These are phyloP conservation scores for Cepaea hortensis DNA, from an alignment of 2,888 invertebrate genomes.

Conservation along the genomic window DNA sequence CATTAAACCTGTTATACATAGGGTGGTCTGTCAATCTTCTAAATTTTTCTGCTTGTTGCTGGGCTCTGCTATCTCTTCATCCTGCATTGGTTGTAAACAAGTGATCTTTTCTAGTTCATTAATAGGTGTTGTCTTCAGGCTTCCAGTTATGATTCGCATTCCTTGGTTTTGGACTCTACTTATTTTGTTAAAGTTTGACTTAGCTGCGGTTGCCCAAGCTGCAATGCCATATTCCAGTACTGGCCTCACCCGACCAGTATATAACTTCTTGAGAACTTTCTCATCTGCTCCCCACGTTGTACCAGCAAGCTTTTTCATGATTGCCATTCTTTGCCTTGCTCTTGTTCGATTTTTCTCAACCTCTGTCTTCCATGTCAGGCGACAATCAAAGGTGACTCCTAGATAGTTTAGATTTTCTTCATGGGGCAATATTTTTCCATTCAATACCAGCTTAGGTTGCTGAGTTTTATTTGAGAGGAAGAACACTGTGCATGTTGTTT, in stretches of 20 bases:
- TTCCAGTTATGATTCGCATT: neutral
- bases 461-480: too few species aligned
- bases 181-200: too few species aligned
- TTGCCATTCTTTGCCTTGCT: neutral
- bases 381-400: too few species aligned
- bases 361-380: too few species aligned
- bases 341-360: neutral
- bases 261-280: neutral
- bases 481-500: too few species aligned
- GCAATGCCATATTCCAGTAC: neutral
- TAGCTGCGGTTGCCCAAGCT: neutral
- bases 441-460: too few species aligned
- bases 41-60: neutral
- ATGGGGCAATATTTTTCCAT: too few species aligned
- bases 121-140: neutral
- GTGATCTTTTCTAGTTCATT: neutral
- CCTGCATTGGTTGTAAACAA: neutral
- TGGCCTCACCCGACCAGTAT: neutral
- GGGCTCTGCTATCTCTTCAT: neutral
- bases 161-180: neutral
- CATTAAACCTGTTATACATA: neutral
- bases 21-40: neutral
- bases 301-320: neutral
- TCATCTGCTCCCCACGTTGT: constrained; percentile 3
- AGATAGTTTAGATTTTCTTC: too few species aligned